A percentile compares a stretch with the other conserved stretches of the same genome.
phyloP scores from a whole-genome alignment of 2,113 vertebrate genomes.

The Sus scrofa region DNA sequence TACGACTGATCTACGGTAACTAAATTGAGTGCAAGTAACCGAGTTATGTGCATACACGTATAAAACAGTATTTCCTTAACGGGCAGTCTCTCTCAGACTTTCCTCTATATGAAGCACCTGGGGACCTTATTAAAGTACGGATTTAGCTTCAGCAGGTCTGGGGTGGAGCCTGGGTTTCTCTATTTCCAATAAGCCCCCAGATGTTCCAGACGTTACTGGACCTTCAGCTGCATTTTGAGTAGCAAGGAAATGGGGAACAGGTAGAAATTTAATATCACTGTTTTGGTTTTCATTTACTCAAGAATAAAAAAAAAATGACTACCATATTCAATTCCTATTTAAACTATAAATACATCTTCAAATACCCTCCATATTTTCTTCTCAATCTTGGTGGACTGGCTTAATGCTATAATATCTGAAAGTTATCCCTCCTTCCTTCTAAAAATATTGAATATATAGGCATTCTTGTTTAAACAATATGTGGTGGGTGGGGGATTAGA shows the following conservation, averaged over 20 bases:
- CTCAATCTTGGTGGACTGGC: not conserved
- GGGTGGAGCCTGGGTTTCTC: not conserved
- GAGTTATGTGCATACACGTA: not conserved
- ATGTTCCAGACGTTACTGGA: not conserved
- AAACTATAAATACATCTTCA: not conserved
- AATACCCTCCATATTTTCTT: not conserved
- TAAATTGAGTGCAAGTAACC: not conserved
- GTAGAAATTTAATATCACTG: not conserved
- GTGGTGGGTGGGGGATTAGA: not conserved
- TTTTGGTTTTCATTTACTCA: slow-evolving; percentile 7
- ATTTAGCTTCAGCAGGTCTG: not conserved
- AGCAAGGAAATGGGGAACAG: not conserved
- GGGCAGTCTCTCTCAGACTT: not conserved
- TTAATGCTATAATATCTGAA: not conserved
- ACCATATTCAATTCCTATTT: not conserved
- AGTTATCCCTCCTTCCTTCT: not conserved
- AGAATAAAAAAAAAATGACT: not conserved
- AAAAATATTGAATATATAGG: not conserved
- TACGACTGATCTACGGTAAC: not conserved
- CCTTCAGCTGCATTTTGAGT: not conserved
- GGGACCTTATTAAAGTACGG: not conserved
- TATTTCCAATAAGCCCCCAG: not conserved
- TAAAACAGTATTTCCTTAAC: not conserved
- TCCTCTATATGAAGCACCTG: not conserved
- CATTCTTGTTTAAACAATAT: not conserved